A percentile compares a stretch with the other conserved stretches of the same genome.
Conservation (phyloP, 1,140 invertebrate species). For the Cecropterus lyciades region DNA sequence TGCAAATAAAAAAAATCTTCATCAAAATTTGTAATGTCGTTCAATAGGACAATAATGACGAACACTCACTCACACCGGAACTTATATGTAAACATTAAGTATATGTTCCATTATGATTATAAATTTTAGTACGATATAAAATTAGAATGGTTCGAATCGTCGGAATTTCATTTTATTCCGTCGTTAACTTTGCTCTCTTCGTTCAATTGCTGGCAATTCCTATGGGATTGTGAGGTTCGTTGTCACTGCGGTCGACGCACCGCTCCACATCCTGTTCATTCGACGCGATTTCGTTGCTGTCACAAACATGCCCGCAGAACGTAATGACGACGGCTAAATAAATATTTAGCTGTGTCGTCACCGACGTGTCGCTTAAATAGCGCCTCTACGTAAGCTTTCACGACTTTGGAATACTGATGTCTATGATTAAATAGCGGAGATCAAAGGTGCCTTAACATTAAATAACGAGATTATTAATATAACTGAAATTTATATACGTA, state of each 20-base stretch:
- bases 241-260: slow-evolving; percentile 63
- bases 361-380: slow-evolving; percentile 4
- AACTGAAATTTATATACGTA: no score
- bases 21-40: no score
- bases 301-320: slow-evolving; percentile 44
- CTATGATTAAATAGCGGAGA: background rate
- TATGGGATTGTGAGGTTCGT: slow-evolving; percentile 59
- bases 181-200: background rate
- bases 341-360: slow-evolving; percentile 41
- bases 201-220: slow-evolving; percentile 47
- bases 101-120: no score
- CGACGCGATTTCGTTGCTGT: slow-evolving; percentile 60
- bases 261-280: slow-evolving; percentile 62
- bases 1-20: no score
- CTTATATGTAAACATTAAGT: no score
- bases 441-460: background rate
- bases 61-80: no score
- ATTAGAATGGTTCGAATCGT: no score
- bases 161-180: background rate
- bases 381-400: background rate
- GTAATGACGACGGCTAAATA: slow-evolving; percentile 30
- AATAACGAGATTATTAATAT: background rate
- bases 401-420: background rate
- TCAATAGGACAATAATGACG: no score
- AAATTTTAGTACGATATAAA: no score